These are phyloP conservation scores for Montipora capricornis DNA, from an alignment of 64 coral and sea anemone species.

Conservation along the genomic window DNA sequence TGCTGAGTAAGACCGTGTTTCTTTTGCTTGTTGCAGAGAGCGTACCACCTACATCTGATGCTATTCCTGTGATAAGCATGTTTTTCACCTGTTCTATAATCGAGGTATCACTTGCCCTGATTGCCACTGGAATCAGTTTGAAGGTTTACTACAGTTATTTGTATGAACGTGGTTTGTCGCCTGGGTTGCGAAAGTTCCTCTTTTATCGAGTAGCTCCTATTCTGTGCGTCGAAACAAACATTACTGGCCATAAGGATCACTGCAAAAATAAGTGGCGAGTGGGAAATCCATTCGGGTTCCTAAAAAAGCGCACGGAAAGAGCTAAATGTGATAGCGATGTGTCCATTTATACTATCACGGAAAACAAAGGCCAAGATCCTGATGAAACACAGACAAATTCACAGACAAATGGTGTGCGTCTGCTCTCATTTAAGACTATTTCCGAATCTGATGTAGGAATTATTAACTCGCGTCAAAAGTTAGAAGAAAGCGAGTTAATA, in stretches of 20 bases:
- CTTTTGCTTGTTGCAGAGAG: conserved; percentile 85
- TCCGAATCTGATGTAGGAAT: neutral
- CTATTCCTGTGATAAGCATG: conserved; percentile 78
- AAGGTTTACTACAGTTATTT: conserved; percentile 83
- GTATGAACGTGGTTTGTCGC: conserved; percentile 29
- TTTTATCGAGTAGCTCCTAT: conserved; percentile 71
- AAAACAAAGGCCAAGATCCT: neutral
- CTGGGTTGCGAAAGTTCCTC: conserved; percentile 55
- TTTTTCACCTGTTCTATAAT: conserved; percentile 85
- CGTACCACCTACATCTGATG: conserved; percentile 89
- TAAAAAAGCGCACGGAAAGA: neutral
- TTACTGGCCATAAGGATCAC: neutral
- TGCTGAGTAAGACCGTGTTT: conserved; percentile 90
- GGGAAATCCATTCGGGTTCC: neutral
- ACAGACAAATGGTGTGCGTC: neutral
- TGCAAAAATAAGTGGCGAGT: neutral
- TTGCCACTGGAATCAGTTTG: conserved; percentile 82
- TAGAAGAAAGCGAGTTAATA: neutral
- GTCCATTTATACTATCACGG: conserved; percentile 8
- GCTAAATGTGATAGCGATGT: neutral
- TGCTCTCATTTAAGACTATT: neutral
- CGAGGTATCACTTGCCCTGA: conserved; percentile 76
- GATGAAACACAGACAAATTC: neutral
- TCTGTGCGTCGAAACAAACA: conserved; percentile 40
- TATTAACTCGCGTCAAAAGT: neutral